phyloP scores from a whole-genome alignment of 2,113 vertebrate genomes.

The Morphnarchus princeps region DNA sequence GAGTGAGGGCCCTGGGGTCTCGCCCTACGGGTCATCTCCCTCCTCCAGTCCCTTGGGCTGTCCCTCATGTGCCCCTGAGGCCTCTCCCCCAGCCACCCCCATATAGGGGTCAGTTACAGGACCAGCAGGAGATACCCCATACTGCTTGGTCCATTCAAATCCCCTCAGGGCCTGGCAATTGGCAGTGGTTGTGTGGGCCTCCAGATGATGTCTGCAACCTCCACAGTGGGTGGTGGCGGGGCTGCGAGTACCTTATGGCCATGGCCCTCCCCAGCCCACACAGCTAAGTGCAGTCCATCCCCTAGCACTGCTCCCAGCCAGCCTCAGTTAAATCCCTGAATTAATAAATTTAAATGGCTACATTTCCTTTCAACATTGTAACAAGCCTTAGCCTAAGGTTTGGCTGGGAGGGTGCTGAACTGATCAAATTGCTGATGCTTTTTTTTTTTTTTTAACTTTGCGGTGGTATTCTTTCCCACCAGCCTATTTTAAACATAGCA shows the following conservation, averaged over 20 bases:
- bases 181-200: fast-evolving
- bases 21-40: fast-evolving
- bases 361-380: background rate
- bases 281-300: background rate
- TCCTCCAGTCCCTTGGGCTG: background rate
- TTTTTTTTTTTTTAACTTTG: background rate
- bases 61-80: fast-evolving
- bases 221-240: fast-evolving
- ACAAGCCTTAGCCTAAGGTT: background rate
- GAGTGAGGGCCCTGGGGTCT: background rate
- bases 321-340: background rate
- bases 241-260: background rate
- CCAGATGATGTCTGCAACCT: background rate
- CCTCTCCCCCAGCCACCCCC: no score
- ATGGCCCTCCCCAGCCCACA: no score
- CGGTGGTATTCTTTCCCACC: background rate
- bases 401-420: background rate
- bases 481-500: background rate
- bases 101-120: background rate
- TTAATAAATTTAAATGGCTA: background rate
- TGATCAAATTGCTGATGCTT: background rate
- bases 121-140: no score
- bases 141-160: background rate
- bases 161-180: fast-evolving
- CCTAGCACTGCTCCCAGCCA: background rate